Percentiles rank a stretch among this genome's conserved stretches.
phyloP scores from a whole-genome alignment of 2,888 invertebrate species.

The Homarus gammarus region DNA sequence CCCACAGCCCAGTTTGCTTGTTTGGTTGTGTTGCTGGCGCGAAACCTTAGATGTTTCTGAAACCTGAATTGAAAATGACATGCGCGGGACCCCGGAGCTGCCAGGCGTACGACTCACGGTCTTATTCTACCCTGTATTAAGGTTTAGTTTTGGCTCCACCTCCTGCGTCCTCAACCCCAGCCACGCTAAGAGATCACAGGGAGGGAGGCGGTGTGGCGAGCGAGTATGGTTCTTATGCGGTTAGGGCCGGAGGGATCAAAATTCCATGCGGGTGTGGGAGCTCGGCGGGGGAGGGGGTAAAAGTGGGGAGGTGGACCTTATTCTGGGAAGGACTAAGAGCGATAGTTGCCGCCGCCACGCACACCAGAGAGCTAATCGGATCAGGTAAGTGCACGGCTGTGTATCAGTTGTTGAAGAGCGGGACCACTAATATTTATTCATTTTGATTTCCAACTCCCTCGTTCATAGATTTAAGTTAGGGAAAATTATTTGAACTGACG shows the following conservation, averaged over 20 bases:
- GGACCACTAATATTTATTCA: slow-evolving; percentile 32
- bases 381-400: slow-evolving; percentile 38
- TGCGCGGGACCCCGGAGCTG: no score
- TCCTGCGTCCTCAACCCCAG: no score
- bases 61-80: no score
- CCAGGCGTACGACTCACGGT: no score
- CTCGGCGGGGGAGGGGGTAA: no score
- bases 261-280: background rate
- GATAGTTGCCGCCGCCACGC: slow-evolving; percentile 7
- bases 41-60: no score
- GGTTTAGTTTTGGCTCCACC: no score
- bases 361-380: slow-evolving; percentile 31
- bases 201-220: no score
- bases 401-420: slow-evolving; percentile 36
- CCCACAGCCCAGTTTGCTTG: no score
- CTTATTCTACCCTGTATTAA: no score
- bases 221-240: slow-evolving; percentile 21
- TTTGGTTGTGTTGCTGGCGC: no score
- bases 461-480: slow-evolving; percentile 38
- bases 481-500: no score
- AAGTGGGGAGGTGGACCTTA: slow-evolving; percentile 18
- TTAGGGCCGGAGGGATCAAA: slow-evolving; percentile 15
- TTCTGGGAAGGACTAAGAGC: background rate
- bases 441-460: slow-evolving; percentile 35
- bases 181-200: slow-evolving; percentile 25